Evolutionary conservation across 64 coral and sea anemone genomes (phyloP).

Genomic region (Astreopora myriophthalma): DNA sequence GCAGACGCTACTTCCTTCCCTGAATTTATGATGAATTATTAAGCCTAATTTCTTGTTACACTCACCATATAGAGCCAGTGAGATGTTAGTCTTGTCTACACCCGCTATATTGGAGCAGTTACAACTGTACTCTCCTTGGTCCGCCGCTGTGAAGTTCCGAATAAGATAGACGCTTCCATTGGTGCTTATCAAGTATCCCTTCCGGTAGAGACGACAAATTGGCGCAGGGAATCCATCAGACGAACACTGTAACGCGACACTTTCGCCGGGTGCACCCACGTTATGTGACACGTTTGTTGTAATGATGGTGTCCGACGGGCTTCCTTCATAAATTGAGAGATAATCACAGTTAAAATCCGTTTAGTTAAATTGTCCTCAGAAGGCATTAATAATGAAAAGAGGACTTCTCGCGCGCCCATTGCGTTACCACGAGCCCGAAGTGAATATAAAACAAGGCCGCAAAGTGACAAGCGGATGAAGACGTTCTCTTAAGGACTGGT

Average conservation of each 20-base stretch:
- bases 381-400: too few relatives aligned
- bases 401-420: too few relatives aligned
- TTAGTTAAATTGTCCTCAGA: too few relatives aligned
- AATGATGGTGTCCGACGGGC: constrained; percentile 21
- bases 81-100: background rate
- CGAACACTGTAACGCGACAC: constrained; percentile 44
- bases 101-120: constrained; percentile 45
- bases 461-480: background rate
- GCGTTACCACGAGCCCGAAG: too few relatives aligned
- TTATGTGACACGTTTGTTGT: constrained; percentile 43
- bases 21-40: too few relatives aligned
- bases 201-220: constrained; percentile 30
- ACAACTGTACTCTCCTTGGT: constrained; percentile 36
- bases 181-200: background rate
- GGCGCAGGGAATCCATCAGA: constrained; percentile 52
- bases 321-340: constrained; percentile 27
- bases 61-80: constrained; percentile 51
- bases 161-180: constrained; percentile 2
- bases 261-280: constrained; percentile 36
- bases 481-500: background rate
- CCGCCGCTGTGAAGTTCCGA: background rate
- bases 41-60: too few relatives aligned
- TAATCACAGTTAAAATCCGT: background rate
- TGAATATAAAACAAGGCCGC: too few relatives aligned
- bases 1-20: too few relatives aligned